Conservation (phyloP, 2,113 vertebrate genomes). For the Camarhynchus parvulus region DNA sequence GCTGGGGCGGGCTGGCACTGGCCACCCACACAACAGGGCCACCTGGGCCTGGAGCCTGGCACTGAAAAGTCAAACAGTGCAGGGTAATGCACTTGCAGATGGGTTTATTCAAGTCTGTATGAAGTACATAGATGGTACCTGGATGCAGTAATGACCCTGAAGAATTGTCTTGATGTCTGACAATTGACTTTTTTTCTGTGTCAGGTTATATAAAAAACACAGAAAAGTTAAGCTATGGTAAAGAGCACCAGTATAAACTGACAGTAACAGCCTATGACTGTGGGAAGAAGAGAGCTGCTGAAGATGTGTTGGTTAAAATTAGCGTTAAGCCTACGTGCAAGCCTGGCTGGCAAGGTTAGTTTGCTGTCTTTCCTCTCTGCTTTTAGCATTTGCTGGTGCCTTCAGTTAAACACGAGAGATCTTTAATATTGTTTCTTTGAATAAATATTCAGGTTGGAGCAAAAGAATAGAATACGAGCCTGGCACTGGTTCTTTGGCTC, state of each 20-base stretch:
- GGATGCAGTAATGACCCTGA: neutral
- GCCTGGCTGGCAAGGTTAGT: conserved; percentile 95
- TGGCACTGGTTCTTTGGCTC: conserved; percentile 89
- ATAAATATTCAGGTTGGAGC: conserved; percentile 83
- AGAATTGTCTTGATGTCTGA: neutral
- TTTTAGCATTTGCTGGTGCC: neutral
- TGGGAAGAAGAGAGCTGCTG: conserved; percentile 92
- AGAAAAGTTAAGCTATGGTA: conserved; percentile 91
- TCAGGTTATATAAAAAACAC: conserved; percentile 96
- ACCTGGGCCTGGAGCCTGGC: neutral
- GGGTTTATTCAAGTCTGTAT: too few relatives aligned
- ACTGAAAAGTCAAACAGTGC: neutral
- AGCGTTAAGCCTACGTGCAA: conserved; percentile 93
- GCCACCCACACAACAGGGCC: accelerated
- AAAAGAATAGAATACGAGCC: conserved; percentile 95
- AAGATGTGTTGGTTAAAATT: conserved; percentile 95
- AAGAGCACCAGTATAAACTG: conserved; percentile 93
- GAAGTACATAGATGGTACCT: neutral
- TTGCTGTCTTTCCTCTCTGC: neutral
- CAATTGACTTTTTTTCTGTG: neutral
- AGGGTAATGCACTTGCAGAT: neutral
- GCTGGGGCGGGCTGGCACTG: neutral
- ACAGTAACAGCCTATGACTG: conserved; percentile 96
- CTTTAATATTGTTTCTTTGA: neutral
- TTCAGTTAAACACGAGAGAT: neutral